Evolutionary conservation across 2,888 invertebrate species (phyloP).

Genomic region (Noctua comes): DNA sequence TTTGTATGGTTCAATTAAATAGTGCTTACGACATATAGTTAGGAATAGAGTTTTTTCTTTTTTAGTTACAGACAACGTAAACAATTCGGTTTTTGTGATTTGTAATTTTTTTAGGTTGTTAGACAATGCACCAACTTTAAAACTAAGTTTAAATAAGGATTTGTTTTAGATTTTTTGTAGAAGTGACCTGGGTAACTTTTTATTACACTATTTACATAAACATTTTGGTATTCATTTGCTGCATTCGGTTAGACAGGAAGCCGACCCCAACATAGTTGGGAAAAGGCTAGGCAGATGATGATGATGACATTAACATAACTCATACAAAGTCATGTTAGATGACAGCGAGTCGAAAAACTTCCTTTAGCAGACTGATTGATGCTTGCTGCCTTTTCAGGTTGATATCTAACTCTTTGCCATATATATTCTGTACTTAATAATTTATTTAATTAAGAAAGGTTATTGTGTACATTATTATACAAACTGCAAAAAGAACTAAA

Average conservation of each 20-base stretch:
- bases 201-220: not conserved
- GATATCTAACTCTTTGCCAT: no score
- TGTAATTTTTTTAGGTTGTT: not conserved
- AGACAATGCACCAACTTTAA: not conserved
- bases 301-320: not conserved
- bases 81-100: not conserved
- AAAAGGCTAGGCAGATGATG: not conserved
- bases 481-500: no score
- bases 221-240: not conserved
- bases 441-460: no score
- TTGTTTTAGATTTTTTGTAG: not conserved
- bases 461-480: no score
- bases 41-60: constrained; percentile 32
- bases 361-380: not conserved
- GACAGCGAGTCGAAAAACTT: not conserved
- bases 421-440: no score
- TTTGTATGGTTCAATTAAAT: constrained; percentile 58
- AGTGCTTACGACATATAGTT: constrained; percentile 48
- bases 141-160: not conserved
- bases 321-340: not conserved
- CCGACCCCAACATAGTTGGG: not conserved
- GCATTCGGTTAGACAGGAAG: not conserved
- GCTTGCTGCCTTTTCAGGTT: no score
- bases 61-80: not conserved
- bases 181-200: not conserved